Evolutionary conservation across 2,113 vertebrate species (phyloP), one percentile per base, ranked within the genome.

Genomic region (Corythoichthys intestinalis): DNA sequence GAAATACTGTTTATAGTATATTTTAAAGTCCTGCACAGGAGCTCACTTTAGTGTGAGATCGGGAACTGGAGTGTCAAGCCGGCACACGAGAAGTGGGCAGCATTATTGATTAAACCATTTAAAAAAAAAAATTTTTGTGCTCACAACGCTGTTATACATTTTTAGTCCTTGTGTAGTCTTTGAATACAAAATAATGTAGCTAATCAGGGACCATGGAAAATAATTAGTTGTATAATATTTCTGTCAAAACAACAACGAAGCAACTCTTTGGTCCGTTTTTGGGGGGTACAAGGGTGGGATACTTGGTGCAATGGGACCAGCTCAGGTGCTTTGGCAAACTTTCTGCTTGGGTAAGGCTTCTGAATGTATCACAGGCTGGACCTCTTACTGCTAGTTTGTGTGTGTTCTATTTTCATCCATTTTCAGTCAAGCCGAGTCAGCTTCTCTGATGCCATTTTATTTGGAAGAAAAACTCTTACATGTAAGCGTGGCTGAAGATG

Each of bases 351-450:
- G 41, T 38, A 13, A 39, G 44, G 67, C 59, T 64, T 70, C 63
- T 69, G 75, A 80, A 83, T 78, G 78, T 79, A 69, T 73, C 57
- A 50, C 76, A 67, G 75, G 67, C 71, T 66, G 74, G 84, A 89
- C 84, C 84, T 81, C 71, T 75, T 65, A 34, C 69, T 67, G 67
- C 64, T 66, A n/a, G 4, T 57, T 50, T 37, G 0, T 56, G 50
- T 56, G 37, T 2, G n/a, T 47, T 68, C 39, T 66, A 14, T 52
- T n/a, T 8, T 54, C 48, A 8, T 2, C 63, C 41, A 53, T 49
- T 70, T 48, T 69, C n/a, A 35, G 9, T 44, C 56, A 15, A 12
- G 75, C 74, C 28, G 35, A 35, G 12, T 71, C 6, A 44, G 63
- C 73, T 77, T 69, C 66, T 72, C 46, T 72, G 56, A 74, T 62